Evolutionary conservation across 2,888 invertebrate species (phyloP), one percentile per base, ranked within the genome.

Genomic region (Coleophora flavipennella): DNA sequence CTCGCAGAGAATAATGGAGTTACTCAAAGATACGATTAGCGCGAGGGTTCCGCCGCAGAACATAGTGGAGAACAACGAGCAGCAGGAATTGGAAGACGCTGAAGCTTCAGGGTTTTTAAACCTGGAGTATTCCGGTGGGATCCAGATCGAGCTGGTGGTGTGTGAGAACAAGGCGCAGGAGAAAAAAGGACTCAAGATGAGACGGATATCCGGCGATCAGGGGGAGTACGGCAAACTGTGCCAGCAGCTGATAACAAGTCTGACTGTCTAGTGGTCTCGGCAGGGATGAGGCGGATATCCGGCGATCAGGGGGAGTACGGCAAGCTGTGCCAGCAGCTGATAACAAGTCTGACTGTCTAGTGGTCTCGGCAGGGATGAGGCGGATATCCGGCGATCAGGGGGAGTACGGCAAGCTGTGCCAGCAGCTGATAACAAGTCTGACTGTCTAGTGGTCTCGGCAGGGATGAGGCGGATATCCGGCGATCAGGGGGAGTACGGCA

Each of bases 131-230:
- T 92, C 92, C 1, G 92, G 93, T 1, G 95, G 94, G 0, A 90
- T 95, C 48, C 94, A 95, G 71, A 94, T 95, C 27, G 94, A 95
- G 59, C 72, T 96, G 57, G 90, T 92, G 53, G 90, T 95, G 8
- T 92, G 90, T 58, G 91, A 93, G 55, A 90, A 91, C 48, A 88
- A 91, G 57, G 79, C 86, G 31, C 86, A 90, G 60, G 91, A 91
- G 59, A 90, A 89, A 36, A 94, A 93, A 54, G 94, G 94, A 7
- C 86, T 95, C 55, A 94, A 95, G 55, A 89, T 96, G 89, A 81
- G 95, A 40, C 83, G 95, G 60, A 93, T 96, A 55, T 94, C 94
- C 0, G 95, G 95, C 4, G 95, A 96, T 72, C 93, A 93, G 71
- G 85, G 91, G 53, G 93, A 94, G 63, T 95, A 95, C 63, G 93